These are phyloP conservation scores for Hippocampus zosterae DNA, from an alignment of 2,113 vertebrate genomes.

Conservation along the genomic window DNA sequence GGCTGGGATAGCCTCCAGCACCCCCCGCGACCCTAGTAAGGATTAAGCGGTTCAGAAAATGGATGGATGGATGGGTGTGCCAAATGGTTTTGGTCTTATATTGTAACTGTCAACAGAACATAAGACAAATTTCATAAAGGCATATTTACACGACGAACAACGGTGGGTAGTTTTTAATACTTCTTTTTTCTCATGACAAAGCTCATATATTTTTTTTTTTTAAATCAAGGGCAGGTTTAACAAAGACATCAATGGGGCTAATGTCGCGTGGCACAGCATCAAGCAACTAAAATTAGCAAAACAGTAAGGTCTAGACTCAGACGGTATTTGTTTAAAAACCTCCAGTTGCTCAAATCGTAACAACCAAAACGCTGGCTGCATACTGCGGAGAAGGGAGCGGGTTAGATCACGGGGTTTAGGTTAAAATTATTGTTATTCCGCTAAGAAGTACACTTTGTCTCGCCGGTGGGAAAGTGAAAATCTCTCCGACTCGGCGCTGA, in stretches of 20 bases:
- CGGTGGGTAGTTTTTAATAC: too few species aligned
- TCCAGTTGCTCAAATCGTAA: not conserved
- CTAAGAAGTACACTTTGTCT: not conserved
- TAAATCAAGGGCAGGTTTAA: not conserved
- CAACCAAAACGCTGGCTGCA: not conserved
- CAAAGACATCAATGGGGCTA: not conserved
- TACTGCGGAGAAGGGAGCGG: not conserved
- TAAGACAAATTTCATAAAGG: not conserved
- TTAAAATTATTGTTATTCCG: not conserved
- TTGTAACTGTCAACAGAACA: not conserved
- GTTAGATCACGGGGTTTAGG: not conserved
- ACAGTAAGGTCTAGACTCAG: not conserved
- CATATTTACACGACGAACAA: too few species aligned
- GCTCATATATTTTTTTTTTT: too few species aligned
- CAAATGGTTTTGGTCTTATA: not conserved
- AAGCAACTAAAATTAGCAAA: not conserved
- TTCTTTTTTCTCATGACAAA: not conserved
- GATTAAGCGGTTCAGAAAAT: too few species aligned
- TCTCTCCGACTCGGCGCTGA: not conserved
- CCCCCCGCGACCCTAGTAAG: too few species aligned
- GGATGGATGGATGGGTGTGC: too few species aligned
- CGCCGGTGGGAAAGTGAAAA: not conserved
- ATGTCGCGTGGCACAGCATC: not conserved
- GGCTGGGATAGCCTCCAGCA: too few species aligned
- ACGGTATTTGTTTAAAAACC: not conserved